Evolutionary conservation across 2,113 vertebrate genomes (phyloP).

Genomic region (Pyrgilauda ruficollis): DNA sequence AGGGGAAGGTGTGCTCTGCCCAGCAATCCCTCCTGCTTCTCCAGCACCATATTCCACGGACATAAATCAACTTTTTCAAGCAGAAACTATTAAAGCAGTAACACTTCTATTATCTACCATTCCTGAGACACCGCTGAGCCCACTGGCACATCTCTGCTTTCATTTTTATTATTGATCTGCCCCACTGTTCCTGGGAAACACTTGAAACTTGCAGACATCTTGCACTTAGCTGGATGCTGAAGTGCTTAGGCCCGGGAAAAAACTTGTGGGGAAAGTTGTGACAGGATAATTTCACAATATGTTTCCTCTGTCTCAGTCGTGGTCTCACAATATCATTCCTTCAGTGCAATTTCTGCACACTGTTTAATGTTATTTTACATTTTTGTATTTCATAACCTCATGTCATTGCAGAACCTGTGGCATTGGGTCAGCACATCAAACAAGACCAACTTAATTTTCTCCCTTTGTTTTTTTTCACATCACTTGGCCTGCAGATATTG

Average conservation of each 20-base stretch:
- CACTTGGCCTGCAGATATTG: background rate
- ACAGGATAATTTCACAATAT: background rate
- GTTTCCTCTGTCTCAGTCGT: background rate
- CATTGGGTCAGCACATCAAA: background rate
- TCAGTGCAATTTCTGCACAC: background rate
- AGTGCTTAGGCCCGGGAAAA: background rate
- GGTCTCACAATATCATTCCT: background rate
- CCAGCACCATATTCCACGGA: background rate
- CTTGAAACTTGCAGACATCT: background rate
- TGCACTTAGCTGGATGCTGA: background rate
- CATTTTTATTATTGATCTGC: background rate
- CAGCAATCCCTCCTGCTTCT: background rate
- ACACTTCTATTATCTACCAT: background rate
- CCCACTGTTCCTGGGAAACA: background rate
- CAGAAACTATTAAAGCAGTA: slow-evolving; percentile 3
- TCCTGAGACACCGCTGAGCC: background rate
- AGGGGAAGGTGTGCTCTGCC: background rate
- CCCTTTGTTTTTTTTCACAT: background rate
- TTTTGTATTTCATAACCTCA: background rate
- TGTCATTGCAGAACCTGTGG: too few species aligned
- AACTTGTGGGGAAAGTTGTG: background rate
- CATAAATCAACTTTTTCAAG: background rate
- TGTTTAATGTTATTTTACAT: background rate
- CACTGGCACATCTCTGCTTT: background rate
- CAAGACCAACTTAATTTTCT: background rate